phyloP scores from a whole-genome alignment of 2,113 vertebrate species.

The Paradoxurus hermaphroditus region DNA sequence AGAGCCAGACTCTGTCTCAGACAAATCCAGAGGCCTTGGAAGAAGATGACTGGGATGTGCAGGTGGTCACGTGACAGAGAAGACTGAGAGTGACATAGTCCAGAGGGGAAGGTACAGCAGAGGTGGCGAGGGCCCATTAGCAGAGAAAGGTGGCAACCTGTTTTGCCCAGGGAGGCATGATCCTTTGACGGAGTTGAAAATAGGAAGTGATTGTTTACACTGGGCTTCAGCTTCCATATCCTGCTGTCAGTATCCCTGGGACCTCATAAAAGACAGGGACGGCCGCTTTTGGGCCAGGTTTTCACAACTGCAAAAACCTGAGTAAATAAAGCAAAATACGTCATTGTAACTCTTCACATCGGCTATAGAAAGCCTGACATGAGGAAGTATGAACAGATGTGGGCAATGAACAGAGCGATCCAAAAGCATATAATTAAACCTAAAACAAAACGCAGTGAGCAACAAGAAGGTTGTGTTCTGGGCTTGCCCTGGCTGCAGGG shows the following conservation, averaged over 20 bases:
- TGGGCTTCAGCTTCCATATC: conserved; percentile 23
- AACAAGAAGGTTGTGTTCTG: neutral
- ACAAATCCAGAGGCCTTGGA: neutral
- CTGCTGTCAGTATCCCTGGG: neutral
- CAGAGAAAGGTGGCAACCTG: neutral
- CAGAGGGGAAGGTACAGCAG: neutral
- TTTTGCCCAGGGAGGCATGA: neutral
- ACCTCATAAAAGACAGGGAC: conserved; percentile 26
- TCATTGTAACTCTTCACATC: conserved; percentile 41
- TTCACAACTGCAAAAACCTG: conserved; percentile 20
- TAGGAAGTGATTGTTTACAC: conserved; percentile 4
- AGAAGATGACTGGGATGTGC: neutral
- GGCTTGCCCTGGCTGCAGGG: neutral
- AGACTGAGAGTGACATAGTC: neutral
- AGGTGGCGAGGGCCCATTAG: neutral
- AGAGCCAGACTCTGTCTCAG: neutral
- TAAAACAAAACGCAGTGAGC: conserved; percentile 4
- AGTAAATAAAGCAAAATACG: conserved; percentile 57
- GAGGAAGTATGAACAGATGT: conserved; percentile 37
- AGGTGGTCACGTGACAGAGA: neutral
- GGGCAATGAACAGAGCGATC: neutral
- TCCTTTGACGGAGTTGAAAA: conserved; percentile 4
- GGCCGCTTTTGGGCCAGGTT: neutral
- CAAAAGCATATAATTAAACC: conserved; percentile 26
- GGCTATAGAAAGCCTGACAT: neutral